Percentiles rank a stretch among this genome's conserved stretches.
These are phyloP conservation scores for Gerris buenoi DNA, from an alignment of 1,140 invertebrate genomes.

Conservation along the genomic window DNA sequence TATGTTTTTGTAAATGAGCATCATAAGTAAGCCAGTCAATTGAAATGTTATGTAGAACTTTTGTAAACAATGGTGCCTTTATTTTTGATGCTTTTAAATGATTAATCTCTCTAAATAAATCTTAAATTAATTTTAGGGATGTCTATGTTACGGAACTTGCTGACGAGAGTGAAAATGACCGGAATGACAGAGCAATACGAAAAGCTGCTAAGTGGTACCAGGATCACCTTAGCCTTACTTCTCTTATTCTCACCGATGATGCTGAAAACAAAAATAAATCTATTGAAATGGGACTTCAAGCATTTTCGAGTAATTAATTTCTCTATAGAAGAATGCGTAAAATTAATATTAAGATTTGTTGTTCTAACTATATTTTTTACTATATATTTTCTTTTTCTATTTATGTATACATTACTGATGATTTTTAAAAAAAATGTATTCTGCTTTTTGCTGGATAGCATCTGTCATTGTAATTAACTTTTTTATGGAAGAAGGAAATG, in stretches of 20 bases:
- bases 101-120: constrained; percentile 14
- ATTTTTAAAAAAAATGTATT: too few relatives aligned
- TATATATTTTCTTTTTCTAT: too few relatives aligned
- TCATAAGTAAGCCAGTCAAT: constrained; percentile 64
- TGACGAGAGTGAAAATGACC: constrained; percentile 72
- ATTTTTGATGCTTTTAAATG: too few relatives aligned
- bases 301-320: constrained; percentile 48
- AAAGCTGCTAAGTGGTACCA: constrained; percentile 65
- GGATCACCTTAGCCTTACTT: constrained; percentile 43
- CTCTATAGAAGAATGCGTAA: too few relatives aligned
- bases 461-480: too few relatives aligned
- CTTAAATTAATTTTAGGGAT: constrained; percentile 47
- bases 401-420: too few relatives aligned
- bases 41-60: too few relatives aligned
- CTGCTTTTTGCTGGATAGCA: too few relatives aligned
- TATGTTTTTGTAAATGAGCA: constrained; percentile 93
- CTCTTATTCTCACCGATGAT: constrained; percentile 79
- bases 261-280: constrained; percentile 59
- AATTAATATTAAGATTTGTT: too few relatives aligned
- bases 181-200: constrained; percentile 83
- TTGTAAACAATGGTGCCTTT: neutral
- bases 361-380: too few relatives aligned
- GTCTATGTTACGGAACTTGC: constrained; percentile 70
- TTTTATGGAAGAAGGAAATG: too few relatives aligned
- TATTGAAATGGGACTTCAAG: constrained; percentile 45